Evolutionary conservation across 64 coral and sea anemone species (phyloP).

Genomic region (Astreopora myriophthalma): DNA sequence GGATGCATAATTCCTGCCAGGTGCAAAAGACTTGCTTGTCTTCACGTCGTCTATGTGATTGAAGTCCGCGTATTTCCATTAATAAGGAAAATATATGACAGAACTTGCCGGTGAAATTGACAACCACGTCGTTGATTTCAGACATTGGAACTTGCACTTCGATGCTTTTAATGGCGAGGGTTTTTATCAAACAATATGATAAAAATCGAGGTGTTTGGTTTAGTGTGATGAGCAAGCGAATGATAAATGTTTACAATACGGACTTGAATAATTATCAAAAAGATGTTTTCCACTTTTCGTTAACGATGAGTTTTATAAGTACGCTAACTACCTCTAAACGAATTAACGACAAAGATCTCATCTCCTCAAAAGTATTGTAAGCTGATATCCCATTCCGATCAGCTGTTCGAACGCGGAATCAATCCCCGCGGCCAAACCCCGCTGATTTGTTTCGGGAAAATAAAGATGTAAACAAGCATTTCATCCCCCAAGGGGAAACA

Average conservation of each 20-base stretch:
- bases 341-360: not conserved
- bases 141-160: not conserved
- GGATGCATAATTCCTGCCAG: not conserved
- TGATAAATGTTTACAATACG: constrained; percentile 34
- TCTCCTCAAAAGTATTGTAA: not conserved
- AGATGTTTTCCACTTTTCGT: constrained; percentile 7
- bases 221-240: not conserved
- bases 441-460: not conserved
- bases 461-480: constrained; percentile 29
- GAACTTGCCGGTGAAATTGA: not conserved
- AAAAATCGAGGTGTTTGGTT: not conserved
- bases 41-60: not conserved
- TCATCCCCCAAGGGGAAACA: not conserved
- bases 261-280: constrained; percentile 33
- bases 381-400: not conserved
- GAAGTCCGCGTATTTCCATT: not conserved
- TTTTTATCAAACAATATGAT: not conserved
- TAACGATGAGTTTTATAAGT: constrained; percentile 11
- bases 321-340: not conserved
- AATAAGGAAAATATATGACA: not conserved
- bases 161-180: not conserved
- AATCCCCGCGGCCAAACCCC: not conserved
- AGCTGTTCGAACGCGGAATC: not conserved
- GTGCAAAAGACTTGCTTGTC: not conserved
- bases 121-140: too few species aligned